Percentiles rank a stretch among this genome's conserved stretches.
phyloP scores from a whole-genome alignment of 2,797 vertebrate genomes.

The Fistularia tabacaria region DNA sequence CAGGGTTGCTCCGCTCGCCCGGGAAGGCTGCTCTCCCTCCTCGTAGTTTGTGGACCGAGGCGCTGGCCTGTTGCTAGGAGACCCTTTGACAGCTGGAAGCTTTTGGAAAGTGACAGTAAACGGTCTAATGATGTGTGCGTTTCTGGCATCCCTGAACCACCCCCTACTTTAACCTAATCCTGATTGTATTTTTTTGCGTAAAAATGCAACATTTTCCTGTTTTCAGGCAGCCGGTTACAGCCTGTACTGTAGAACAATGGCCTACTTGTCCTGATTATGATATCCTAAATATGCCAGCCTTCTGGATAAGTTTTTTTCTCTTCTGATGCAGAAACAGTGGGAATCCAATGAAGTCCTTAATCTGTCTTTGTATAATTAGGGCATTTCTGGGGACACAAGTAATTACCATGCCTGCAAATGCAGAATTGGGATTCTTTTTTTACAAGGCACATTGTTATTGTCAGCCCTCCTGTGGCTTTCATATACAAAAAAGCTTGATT shows the following conservation, averaged over 20 bases:
- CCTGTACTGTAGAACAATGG: constrained; percentile 48
- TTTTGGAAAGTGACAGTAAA: constrained; percentile 59
- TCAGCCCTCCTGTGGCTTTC: neutral
- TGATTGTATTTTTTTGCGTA: constrained; percentile 1
- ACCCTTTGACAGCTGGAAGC: constrained; percentile 70
- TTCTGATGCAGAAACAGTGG: constrained; percentile 1
- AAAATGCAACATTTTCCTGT: constrained; percentile 5
- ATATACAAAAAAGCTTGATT: neutral
- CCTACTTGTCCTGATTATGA: constrained; percentile 54
- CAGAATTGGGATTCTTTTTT: too few relatives aligned
- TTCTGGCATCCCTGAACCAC: constrained; percentile 44
- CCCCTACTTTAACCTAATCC: neutral
- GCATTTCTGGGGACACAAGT: neutral
- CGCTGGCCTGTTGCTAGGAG: constrained; percentile 80
- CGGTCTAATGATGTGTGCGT: constrained; percentile 43
- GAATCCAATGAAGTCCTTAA: neutral
- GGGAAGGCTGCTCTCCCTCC: constrained; percentile 24
- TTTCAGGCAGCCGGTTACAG: constrained; percentile 54
- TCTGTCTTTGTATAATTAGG: neutral
- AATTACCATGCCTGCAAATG: neutral
- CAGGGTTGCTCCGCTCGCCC: constrained; percentile 32
- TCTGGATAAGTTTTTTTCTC: constrained; percentile 26
- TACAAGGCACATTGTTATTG: too few relatives aligned
- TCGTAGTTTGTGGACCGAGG: constrained; percentile 55
- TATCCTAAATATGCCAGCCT: constrained; percentile 34